Percentiles rank a stretch among this genome's conserved stretches.
phyloP scores from a whole-genome alignment of 2,113 vertebrate species.

The Megalops atlanticus region DNA sequence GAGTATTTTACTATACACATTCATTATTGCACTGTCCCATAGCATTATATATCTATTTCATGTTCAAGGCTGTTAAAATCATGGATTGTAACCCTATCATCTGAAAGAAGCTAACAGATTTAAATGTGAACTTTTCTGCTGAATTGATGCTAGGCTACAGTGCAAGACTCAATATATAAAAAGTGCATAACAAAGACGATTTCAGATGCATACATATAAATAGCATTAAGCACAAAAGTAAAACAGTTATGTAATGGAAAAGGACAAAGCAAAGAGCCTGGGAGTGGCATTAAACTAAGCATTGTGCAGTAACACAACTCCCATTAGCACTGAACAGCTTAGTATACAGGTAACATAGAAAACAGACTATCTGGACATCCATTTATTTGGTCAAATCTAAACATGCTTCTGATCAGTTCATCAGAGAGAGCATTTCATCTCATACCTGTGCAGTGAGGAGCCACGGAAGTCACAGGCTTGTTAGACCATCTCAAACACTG shows the following conservation, averaged over 20 bases:
- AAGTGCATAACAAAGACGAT: too few relatives aligned
- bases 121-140: too few relatives aligned
- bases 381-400: not conserved
- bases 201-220: not conserved
- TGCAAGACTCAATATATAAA: not conserved
- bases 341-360: not conserved
- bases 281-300: not conserved
- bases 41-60: too few relatives aligned
- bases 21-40: too few relatives aligned
- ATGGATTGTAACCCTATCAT: too few relatives aligned
- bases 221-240: not conserved
- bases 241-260: not conserved
- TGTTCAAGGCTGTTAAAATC: too few relatives aligned
- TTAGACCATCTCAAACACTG: slow-evolving; percentile 40
- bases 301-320: not conserved
- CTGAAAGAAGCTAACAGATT: too few relatives aligned
- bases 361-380: too few relatives aligned
- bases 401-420: too few relatives aligned
- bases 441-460: slow-evolving; percentile 37
- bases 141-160: not conserved
- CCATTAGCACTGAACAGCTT: too few relatives aligned
- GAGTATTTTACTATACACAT: too few relatives aligned
- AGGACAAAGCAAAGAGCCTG: not conserved
- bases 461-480: slow-evolving; percentile 34
- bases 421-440: too few relatives aligned